These are phyloP conservation scores for Sebastes matsubarae DNA, from an alignment of 2,797 vertebrate genomes.

Conservation along the genomic window DNA sequence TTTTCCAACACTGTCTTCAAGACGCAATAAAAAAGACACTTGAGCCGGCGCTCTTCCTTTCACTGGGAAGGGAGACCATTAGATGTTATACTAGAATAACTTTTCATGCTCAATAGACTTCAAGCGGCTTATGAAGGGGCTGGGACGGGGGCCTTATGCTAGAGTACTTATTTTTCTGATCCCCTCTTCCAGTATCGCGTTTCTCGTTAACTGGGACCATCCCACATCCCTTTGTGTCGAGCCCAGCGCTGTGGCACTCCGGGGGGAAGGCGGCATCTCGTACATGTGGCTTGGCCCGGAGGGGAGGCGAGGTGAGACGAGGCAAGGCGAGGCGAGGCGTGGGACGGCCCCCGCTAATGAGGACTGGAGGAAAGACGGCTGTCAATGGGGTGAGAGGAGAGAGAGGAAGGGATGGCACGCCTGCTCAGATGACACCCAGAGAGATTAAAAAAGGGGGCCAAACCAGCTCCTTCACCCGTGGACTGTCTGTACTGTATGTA, in stretches of 20 bases:
- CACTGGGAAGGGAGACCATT: slow-evolving; percentile 78
- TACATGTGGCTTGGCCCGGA: slow-evolving; percentile 32
- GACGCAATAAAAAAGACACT: slow-evolving; percentile 81
- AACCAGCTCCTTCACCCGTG: slow-evolving; percentile 22
- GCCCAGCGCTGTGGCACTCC: slow-evolving; percentile 50
- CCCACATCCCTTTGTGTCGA: slow-evolving; percentile 57
- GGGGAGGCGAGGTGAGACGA: slow-evolving; percentile 7
- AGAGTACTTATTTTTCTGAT: slow-evolving; percentile 78
- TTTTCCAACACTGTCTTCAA: slow-evolving; percentile 76
- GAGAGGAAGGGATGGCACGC: slow-evolving; percentile 19
- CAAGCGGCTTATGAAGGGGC: slow-evolving; percentile 77
- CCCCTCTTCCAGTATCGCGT: slow-evolving; percentile 70
- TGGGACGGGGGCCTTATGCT: slow-evolving; percentile 72
- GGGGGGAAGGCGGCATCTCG: slow-evolving; percentile 27
- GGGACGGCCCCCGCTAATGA: slow-evolving; percentile 37
- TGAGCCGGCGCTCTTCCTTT: slow-evolving; percentile 72
- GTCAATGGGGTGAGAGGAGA: slow-evolving; percentile 24
- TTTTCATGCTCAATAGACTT: slow-evolving; percentile 85
- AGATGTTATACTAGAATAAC: slow-evolving; percentile 85
- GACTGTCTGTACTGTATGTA: slow-evolving; percentile 42
- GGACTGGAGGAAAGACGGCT: slow-evolving; percentile 17
- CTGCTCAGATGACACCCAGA: slow-evolving; percentile 39
- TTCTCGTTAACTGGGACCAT: slow-evolving; percentile 70
- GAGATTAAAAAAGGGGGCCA: slow-evolving; percentile 30
- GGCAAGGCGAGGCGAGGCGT: slow-evolving; percentile 23